These are phyloP conservation scores for Carcina quercana DNA, from an alignment of 2,888 invertebrate species.

Conservation along the genomic window DNA sequence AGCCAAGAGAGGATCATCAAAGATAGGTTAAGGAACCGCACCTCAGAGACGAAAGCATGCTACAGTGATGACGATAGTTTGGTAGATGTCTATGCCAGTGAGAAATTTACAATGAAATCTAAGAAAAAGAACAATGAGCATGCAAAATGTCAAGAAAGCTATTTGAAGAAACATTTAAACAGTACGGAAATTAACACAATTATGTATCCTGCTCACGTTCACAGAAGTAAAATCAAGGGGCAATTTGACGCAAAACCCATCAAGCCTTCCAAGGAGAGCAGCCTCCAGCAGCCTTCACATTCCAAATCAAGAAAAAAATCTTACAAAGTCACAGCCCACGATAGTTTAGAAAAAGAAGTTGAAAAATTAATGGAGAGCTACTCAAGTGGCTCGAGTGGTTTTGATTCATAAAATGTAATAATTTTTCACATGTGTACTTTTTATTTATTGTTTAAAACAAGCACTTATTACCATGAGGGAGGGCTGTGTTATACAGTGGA, in stretches of 20 bases:
- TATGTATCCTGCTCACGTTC: conserved; percentile 31
- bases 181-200: conserved; percentile 43
- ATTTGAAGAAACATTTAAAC: conserved; percentile 27
- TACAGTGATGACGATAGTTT: conserved; percentile 26
- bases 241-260: conserved; percentile 20
- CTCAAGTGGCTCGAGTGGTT: no score
- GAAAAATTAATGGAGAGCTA: conserved; percentile 38
- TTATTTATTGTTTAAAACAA: no score
- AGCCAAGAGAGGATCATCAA: conserved; percentile 52
- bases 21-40: conserved; percentile 27
- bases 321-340: conserved; percentile 26
- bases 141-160: conserved; percentile 29
- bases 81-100: conserved; percentile 21
- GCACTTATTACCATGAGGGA: no score
- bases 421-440: no score
- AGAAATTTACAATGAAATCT: conserved; percentile 26
- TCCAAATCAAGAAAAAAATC: conserved; percentile 37
- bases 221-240: conserved; percentile 25
- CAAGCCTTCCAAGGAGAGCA: conserved; percentile 25
- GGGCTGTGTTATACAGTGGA: no score
- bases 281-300: conserved; percentile 21
- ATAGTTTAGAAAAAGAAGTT: conserved; percentile 48
- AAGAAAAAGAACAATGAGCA: conserved; percentile 22
- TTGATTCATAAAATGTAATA: no score
- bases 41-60: conserved; percentile 26